Evolutionary conservation across 2,113 vertebrate species (phyloP).

Genomic region (Charadrius vociferus): DNA sequence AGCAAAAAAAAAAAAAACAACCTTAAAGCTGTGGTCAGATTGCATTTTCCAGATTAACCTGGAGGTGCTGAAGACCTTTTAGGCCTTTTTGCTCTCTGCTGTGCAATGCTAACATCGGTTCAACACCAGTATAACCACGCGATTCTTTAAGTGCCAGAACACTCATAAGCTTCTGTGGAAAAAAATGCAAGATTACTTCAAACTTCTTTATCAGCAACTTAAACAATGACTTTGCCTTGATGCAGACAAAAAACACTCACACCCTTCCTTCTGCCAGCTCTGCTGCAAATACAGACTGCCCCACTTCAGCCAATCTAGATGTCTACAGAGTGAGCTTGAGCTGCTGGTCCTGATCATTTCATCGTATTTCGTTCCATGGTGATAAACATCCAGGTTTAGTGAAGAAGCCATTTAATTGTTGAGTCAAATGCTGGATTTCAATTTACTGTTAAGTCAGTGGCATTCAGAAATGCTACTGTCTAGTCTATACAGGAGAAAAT

Average conservation of each 20-base stretch:
- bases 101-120: background rate
- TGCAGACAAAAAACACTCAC: background rate
- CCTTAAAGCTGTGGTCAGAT: background rate
- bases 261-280: background rate
- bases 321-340: background rate
- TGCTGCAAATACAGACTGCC: background rate
- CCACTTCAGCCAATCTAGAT: background rate
- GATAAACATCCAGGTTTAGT: background rate
- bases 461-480: background rate
- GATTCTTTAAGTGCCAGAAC: background rate
- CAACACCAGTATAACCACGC: background rate
- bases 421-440: background rate
- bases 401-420: background rate
- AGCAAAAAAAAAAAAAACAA: background rate
- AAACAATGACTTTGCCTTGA: background rate
- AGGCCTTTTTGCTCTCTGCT: background rate
- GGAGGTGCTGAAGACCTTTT: background rate
- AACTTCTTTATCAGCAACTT: background rate
- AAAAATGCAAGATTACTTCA: background rate
- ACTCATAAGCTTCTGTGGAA: background rate
- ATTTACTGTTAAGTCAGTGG: background rate
- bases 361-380: background rate
- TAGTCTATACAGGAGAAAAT: background rate
- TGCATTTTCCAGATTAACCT: background rate
- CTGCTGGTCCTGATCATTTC: background rate